These are phyloP conservation scores for Gryon sp. DNA, from an alignment of 1,140 invertebrate species.

Conservation along the genomic window DNA sequence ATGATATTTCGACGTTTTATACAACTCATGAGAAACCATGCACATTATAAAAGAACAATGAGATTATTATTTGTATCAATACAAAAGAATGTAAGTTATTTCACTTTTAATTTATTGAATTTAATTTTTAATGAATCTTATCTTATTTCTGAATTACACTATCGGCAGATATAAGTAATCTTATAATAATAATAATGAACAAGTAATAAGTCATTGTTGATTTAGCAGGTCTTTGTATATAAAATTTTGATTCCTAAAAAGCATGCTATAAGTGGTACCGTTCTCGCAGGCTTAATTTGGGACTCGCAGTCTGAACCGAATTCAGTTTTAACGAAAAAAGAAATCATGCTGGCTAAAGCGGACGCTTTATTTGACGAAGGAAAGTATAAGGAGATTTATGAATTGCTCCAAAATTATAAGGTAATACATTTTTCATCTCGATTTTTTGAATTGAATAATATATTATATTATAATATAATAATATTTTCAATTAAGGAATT, in stretches of 20 bases:
- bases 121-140: conserved; percentile 7
- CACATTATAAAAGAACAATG: conserved; percentile 14
- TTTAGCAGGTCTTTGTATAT: too few species aligned
- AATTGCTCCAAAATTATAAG: conserved; percentile 70
- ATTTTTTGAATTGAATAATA: too few species aligned
- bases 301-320: conserved; percentile 49
- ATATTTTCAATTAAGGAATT: too few species aligned
- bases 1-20: too few species aligned
- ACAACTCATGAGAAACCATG: too few species aligned
- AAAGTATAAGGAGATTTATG: conserved; percentile 72
- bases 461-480: too few species aligned
- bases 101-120: conserved; percentile 6
- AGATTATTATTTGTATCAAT: not conserved
- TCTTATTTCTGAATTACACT: too few species aligned
- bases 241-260: too few species aligned
- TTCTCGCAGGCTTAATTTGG: conserved; percentile 63
- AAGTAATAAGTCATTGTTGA: too few species aligned
- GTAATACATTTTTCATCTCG: too few species aligned
- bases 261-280: conserved; percentile 20
- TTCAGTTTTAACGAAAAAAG: conserved; percentile 66
- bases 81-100: conserved; percentile 3
- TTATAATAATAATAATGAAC: too few species aligned
- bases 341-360: conserved; percentile 72
- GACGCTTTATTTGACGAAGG: conserved; percentile 75
- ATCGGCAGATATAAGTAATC: too few species aligned